Percentiles rank a stretch among this genome's conserved stretches.
phyloP scores from a whole-genome alignment of 2,888 invertebrate genomes.

The Meloe dianella region DNA sequence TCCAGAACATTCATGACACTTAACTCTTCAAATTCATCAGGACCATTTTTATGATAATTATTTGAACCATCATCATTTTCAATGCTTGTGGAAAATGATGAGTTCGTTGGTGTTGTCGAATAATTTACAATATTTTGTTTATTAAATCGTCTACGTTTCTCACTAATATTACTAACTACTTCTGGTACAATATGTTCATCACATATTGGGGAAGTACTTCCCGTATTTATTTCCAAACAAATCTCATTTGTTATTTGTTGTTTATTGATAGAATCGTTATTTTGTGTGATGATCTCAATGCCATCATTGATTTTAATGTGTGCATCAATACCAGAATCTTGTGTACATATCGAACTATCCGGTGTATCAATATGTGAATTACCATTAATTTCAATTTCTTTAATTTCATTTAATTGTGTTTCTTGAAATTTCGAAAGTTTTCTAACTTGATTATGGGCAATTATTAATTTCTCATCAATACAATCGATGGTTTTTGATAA shows the following conservation, averaged over 20 bases:
- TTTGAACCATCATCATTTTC: conserved; percentile 32
- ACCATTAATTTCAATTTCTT: conserved; percentile 33
- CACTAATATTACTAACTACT: conserved; percentile 39
- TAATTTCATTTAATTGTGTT: conserved; percentile 49
- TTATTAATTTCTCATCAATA: conserved; percentile 41
- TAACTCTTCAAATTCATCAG: conserved; percentile 23
- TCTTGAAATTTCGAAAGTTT: neutral
- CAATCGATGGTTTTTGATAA: conserved; percentile 49
- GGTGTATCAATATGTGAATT: conserved; percentile 23
- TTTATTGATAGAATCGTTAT: conserved; percentile 7
- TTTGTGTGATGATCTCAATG: neutral
- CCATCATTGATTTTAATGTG: conserved; percentile 6
- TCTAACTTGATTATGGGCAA: conserved; percentile 17
- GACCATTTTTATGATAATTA: conserved; percentile 7
- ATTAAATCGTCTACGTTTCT: conserved; percentile 39
- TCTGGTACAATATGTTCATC: conserved; percentile 47
- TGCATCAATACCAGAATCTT: conserved; percentile 18
- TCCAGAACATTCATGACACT: conserved; percentile 37
- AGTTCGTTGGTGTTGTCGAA: conserved; percentile 30
- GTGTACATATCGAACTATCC: conserved; percentile 9
- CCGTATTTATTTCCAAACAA: conserved; percentile 17
- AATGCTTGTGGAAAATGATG: conserved; percentile 35
- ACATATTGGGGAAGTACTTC: conserved; percentile 50
- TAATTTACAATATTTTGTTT: conserved; percentile 25
- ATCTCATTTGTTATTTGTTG: conserved; percentile 8